Base-by-base conservation (phyloP, 2,888 invertebrate species). In the Escarpia spicata region DNA sequence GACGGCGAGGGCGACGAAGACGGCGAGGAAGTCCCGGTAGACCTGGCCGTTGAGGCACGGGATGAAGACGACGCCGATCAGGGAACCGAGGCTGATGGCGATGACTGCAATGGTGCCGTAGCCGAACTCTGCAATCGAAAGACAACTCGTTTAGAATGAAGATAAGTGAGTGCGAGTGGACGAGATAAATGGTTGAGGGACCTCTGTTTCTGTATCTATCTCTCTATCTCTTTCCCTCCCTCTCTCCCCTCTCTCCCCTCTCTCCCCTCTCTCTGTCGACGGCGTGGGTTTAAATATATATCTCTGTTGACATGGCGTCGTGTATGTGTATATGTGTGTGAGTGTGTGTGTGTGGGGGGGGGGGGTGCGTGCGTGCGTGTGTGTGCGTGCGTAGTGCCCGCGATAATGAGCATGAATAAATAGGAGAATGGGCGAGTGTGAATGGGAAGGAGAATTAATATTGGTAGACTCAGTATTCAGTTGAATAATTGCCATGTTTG, bases 1-100 rank as follows among this genome's bases (percentile, higher is more conserved):
- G 90, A 99, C 98, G 26, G 99, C 99, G 94, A 99, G 97, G 0
- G 98, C 98, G 4, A 99, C 98, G 94, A 99, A 97, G 96, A 98
- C 98, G 96, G 98, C 98, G 92, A 98, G 97, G 44, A 98, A 96
- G 94, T 98, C 98, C 95, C 98, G 98, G 96, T 98, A 99, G 96
- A 98, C 43, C 12, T 58, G 60, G 3, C 43, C n/a, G 44, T 92
- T 91, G 52, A 91, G 91, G 43, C 91, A 91, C 15, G 91, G 91
- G 91, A 91, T 91, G 91, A 91, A 91, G 52, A 91, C 31, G 15
- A 91, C 58, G 43, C 91, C 91, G 58, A 91, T 31, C 10, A 91
- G 52, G 26, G 91, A 91, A 15, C 45, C 91, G 6, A 91, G 52
- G 31, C 91, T 91, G 52, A 91, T 58, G n/a, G 45, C 31, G 37